These are phyloP conservation scores for Xenopus laevis DNA, from an alignment of 2,113 vertebrate species.

Conservation along the genomic window DNA sequence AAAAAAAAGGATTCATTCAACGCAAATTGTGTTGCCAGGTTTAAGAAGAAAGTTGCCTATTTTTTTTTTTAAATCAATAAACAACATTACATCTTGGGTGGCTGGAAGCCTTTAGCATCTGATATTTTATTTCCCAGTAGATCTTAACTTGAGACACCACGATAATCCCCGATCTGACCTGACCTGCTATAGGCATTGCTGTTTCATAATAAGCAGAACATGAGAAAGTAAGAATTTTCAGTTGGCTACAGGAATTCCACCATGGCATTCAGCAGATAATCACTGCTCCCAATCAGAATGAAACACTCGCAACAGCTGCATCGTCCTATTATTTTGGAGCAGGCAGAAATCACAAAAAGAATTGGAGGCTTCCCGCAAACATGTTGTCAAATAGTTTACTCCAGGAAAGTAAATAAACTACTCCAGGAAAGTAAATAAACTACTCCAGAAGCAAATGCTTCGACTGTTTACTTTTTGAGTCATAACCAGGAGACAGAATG, in stretches of 20 bases:
- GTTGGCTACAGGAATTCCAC: slow-evolving; percentile 35
- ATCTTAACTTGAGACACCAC: slow-evolving; percentile 12
- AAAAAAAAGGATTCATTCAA: slow-evolving; percentile 8
- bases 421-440: slow-evolving; percentile 46
- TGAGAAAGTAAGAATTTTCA: slow-evolving; percentile 28
- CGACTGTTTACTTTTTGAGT: slow-evolving; percentile 35
- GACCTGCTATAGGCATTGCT: slow-evolving; percentile 4
- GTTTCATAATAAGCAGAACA: slow-evolving; percentile 31
- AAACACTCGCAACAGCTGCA: slow-evolving; percentile 35
- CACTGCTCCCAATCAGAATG: slow-evolving; percentile 21
- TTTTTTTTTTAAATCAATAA: slow-evolving; percentile 16
- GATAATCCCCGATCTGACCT: slow-evolving; percentile 3
- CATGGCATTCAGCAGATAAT: slow-evolving; percentile 31
- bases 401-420: slow-evolving; percentile 44
- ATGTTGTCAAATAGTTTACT: slow-evolving; percentile 46
- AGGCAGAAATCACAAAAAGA: slow-evolving; percentile 29
- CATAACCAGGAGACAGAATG: slow-evolving; percentile 19
- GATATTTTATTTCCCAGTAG: slow-evolving; percentile 16
- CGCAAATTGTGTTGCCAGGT: not conserved
- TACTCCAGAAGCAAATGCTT: slow-evolving; percentile 44
- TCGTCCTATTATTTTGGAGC: slow-evolving; percentile 17
- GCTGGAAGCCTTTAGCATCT: not conserved
- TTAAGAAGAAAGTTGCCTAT: not conserved
- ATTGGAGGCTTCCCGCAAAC: slow-evolving; percentile 42
- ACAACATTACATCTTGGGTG: slow-evolving; percentile 13